Percentiles rank a stretch among this genome's conserved stretches.
Evolutionary conservation across 92 coral and sea anemone species (phyloP).

Genomic region (Blastomussa wellsi): DNA sequence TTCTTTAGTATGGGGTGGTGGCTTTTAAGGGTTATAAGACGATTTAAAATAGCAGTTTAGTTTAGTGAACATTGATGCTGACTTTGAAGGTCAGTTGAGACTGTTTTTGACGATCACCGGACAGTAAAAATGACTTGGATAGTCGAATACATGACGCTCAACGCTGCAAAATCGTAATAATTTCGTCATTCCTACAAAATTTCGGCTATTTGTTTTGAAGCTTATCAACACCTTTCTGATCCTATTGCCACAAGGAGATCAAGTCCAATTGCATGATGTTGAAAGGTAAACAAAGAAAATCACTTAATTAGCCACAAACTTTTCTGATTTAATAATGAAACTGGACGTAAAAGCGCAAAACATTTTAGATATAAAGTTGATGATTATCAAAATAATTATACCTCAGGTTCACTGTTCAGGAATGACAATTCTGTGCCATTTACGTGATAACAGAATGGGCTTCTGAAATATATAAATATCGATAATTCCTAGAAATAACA

Average conservation of each 20-base stretch:
- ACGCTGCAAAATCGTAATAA: not conserved
- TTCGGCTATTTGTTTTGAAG: not conserved
- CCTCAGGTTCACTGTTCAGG: not conserved
- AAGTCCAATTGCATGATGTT: not conserved
- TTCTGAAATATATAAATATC: not conserved
- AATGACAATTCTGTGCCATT: not conserved
- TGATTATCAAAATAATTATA: not conserved
- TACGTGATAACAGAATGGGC: not conserved
- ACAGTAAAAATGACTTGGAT: not conserved
- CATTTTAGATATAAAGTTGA: not conserved
- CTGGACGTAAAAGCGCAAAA: not conserved
- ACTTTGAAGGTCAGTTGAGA: not conserved
- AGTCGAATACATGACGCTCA: not conserved
- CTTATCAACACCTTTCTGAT: not conserved
- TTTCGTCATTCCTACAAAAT: not conserved
- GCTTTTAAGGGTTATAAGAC: not conserved
- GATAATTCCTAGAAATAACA: slow-evolving; percentile 5
- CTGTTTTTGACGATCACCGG: not conserved
- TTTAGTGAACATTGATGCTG: not conserved
- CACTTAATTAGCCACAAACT: not conserved
- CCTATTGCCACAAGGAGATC: slow-evolving; percentile 7
- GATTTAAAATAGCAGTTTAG: not conserved
- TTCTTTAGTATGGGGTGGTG: not conserved
- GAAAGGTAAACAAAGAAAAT: slow-evolving; percentile 3
- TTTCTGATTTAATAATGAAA: not conserved